phyloP scores from a whole-genome alignment of 2,888 invertebrate species.

The Cybosia mesomella region DNA sequence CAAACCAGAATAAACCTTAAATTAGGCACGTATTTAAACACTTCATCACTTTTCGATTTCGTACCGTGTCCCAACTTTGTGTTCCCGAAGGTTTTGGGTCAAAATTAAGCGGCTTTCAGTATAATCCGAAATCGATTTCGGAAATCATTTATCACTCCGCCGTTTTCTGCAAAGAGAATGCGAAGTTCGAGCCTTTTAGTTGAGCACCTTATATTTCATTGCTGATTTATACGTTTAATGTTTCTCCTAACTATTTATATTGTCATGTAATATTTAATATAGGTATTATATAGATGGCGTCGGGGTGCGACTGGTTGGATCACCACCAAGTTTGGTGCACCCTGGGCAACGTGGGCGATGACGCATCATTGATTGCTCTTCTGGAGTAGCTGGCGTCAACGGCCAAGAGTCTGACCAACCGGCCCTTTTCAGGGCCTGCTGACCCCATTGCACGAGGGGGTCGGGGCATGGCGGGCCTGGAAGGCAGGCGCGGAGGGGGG shows the following conservation, averaged over 20 bases:
- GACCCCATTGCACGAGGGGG: too few relatives aligned
- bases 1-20: conserved; percentile 7
- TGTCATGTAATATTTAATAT: background rate
- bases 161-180: conserved; percentile 6
- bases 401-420: too few relatives aligned
- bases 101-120: conserved; percentile 48
- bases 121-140: conserved; percentile 53
- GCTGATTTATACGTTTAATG: background rate
- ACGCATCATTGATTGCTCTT: too few relatives aligned
- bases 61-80: conserved; percentile 17
- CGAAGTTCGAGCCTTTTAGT: background rate
- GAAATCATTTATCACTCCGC: conserved; percentile 50
- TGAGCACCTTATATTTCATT: background rate
- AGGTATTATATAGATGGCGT: too few relatives aligned
- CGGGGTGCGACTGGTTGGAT: too few relatives aligned
- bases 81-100: conserved; percentile 42
- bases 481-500: too few relatives aligned
- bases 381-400: too few relatives aligned
- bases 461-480: too few relatives aligned
- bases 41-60: conserved; percentile 14
- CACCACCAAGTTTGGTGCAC: too few relatives aligned
- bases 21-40: conserved; percentile 9
- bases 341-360: too few relatives aligned
- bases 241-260: background rate
- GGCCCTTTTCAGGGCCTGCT: too few relatives aligned